Percentiles rank a stretch among this genome's conserved stretches.
These are phyloP conservation scores for Lagria hirta DNA, from an alignment of 2,888 invertebrate genomes.

Conservation along the genomic window DNA sequence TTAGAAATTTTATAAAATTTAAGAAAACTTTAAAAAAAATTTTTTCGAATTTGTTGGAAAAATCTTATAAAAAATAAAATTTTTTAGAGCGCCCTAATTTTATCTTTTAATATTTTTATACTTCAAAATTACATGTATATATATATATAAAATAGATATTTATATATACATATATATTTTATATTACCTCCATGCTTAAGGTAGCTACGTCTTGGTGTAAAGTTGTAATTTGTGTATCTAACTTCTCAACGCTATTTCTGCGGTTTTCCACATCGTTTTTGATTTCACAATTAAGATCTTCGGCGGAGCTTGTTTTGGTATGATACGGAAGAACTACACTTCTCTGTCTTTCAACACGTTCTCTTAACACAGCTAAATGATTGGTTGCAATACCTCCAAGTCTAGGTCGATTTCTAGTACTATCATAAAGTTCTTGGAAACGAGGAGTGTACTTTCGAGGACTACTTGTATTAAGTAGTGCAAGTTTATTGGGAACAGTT, in stretches of 20 bases:
- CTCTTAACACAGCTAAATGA: constrained; percentile 59
- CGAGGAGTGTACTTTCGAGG: constrained; percentile 64
- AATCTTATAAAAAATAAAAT: too few relatives aligned
- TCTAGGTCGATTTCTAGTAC: constrained; percentile 34
- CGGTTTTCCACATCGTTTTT: constrained; percentile 49
- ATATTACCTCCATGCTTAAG: constrained; percentile 81
- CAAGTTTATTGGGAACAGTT: constrained; percentile 65
- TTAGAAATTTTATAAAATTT: too few relatives aligned
- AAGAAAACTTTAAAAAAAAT: too few relatives aligned
- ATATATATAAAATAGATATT: constrained; percentile 9
- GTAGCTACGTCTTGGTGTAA: constrained; percentile 85
- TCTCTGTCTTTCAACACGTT: constrained; percentile 68
- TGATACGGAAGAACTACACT: constrained; percentile 61
- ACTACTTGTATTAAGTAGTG: constrained; percentile 58
- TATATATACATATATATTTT: constrained; percentile 35
- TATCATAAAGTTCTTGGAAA: constrained; percentile 50
- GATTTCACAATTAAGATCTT: constrained; percentile 62
- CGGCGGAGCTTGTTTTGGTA: constrained; percentile 61
- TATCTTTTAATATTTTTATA: too few relatives aligned
- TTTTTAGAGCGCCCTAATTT: too few relatives aligned
- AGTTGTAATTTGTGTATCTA: constrained; percentile 80
- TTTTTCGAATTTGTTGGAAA: too few relatives aligned
- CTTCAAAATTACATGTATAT: too few relatives aligned
- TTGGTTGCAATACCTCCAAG: constrained; percentile 51
- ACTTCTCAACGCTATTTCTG: constrained; percentile 63